Percentiles rank a stretch among this genome's conserved stretches.
Conservation (phyloP, 2,888 invertebrate genomes). For the Drosophila formosana region DNA sequence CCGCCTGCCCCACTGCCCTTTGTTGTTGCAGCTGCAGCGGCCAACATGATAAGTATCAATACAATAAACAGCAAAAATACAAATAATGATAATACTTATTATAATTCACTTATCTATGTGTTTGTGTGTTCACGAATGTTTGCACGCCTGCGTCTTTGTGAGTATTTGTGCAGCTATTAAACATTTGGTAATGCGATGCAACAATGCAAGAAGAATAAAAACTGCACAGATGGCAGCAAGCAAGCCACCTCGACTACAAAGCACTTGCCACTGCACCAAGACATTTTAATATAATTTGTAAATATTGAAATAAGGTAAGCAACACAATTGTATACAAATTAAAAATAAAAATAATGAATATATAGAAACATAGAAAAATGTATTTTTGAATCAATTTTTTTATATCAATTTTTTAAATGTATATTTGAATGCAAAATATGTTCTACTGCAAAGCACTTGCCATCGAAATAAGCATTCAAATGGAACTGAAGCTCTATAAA, state of each 20-base stretch:
- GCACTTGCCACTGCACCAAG: neutral
- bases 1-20: neutral
- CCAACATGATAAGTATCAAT: slow-evolving; percentile 21
- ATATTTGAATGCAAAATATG: too few species aligned
- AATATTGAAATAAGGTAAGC: too few species aligned
- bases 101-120: slow-evolving; percentile 23
- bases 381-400: too few species aligned
- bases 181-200: slow-evolving; percentile 65
- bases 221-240: neutral
- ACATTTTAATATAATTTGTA: too few species aligned
- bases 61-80: slow-evolving; percentile 37
- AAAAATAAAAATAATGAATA: too few species aligned
- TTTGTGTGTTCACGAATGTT: neutral
- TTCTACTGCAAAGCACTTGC: too few species aligned
- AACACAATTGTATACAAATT: too few species aligned
- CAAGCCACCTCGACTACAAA: neutral
- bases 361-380: too few species aligned
- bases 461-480: too few species aligned
- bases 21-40: slow-evolving; percentile 24
- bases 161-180: slow-evolving; percentile 33
- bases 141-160: neutral
- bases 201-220: slow-evolving; percentile 9
- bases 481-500: too few species aligned
- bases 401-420: too few species aligned
- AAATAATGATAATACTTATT: slow-evolving; percentile 38